phyloP scores from a whole-genome alignment of 2,113 vertebrate species.

The Peromyscus californicus region DNA sequence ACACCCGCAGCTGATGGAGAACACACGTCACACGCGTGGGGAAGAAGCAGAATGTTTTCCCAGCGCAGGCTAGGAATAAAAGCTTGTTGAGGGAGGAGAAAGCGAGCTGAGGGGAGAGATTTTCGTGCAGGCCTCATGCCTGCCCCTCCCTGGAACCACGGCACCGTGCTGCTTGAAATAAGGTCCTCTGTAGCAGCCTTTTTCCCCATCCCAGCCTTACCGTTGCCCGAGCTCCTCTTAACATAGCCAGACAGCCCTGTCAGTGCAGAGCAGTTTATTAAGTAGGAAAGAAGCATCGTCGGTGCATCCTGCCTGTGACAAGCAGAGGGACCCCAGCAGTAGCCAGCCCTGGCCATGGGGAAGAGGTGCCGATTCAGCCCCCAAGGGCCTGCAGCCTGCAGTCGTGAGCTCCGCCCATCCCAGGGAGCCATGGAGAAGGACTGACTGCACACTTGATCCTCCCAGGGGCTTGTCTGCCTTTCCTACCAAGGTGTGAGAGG shows the following conservation, averaged over 20 bases:
- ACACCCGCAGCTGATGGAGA: not conserved
- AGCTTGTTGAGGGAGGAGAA: not conserved
- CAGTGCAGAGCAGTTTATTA: not conserved
- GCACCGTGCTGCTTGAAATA: not conserved
- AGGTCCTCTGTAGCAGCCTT: not conserved
- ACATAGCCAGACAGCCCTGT: not conserved
- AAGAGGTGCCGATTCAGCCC: not conserved
- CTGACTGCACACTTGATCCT: not conserved
- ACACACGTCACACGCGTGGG: not conserved
- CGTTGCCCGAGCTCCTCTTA: not conserved
- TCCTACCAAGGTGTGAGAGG: not conserved
- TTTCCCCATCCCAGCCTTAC: not conserved
- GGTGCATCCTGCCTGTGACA: not conserved
- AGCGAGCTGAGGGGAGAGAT: not conserved
- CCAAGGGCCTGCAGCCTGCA: no score
- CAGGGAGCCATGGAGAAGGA: accelerated
- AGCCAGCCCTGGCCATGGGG: accelerated
- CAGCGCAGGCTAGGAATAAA: not conserved
- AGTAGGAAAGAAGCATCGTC: not conserved
- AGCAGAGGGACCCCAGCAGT: not conserved
- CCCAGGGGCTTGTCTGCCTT: constrained; percentile 14
- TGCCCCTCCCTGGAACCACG: not conserved
- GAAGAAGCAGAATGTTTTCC: not conserved
- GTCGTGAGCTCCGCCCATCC: not conserved
- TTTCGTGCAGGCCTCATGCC: not conserved